Evolutionary conservation across 2,797 vertebrate genomes (phyloP), one percentile per base, ranked within the genome.

Genomic region (Lithobates sylvaticus): DNA sequence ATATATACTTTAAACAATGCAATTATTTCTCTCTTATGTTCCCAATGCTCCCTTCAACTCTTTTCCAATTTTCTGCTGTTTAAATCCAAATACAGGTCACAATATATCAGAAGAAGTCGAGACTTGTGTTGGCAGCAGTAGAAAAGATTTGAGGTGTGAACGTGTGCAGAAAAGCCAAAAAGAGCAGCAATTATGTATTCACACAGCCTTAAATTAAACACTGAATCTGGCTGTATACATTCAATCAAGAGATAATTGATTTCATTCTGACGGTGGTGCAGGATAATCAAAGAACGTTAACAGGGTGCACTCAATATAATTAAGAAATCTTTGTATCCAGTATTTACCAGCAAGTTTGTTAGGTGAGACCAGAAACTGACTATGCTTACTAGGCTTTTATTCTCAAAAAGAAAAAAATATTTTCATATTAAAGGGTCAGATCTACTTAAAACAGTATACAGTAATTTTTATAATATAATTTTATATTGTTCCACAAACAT

Each of bases 161-260:
- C 64, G 44, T 84, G 73, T 39, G 74, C 44, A 21, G 39, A 75
- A 68, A 76, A 27, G 36, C 13, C 47, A 81, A 76, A 75, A 68
- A 67, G 81, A 84, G 67, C 64, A 84, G 64, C 83, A 61, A 77
- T 70, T 50, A 84, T 84, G 36, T 67, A 84, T 84, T 84, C 74
- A 64, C 74, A 64, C 74, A 42, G 83, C 23, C 67, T 64, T 77
- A 78, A 78, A 78, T 70, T 71, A 84, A 26, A 78, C 67, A 23
- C 75, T 21, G 65, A 78, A 78, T 78, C 39, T 71, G 50, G 83
- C 67, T 84, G 82, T 67, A 84, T 76, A 84, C 70, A 82, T 76
- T 84, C 67, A 84, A 84, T 78, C 83, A 84, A n/a, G 75, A 84
- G 65, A 78, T 84, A 84, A 84, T 76, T 76, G 82, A 84, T 84